Base-by-base conservation (phyloP, 1,140 invertebrate genomes). In the Brachionus calyciflorus region DNA sequence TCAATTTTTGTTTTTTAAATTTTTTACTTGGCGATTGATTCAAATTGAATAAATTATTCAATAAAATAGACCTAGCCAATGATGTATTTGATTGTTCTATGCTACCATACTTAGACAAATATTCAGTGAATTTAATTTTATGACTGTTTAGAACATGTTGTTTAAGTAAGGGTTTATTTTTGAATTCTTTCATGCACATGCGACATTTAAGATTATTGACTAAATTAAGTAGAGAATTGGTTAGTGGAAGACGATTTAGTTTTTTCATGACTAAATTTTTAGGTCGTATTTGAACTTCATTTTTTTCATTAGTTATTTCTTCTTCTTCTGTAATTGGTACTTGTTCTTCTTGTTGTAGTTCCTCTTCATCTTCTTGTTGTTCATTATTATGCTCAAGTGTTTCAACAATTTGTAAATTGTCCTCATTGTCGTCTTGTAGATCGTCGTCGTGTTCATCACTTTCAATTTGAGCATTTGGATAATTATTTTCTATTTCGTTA, bases 211-310 rank as follows among this genome's bases (percentile, higher is more conserved):
- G 44, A 44, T 41, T 65, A 21, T 44, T 65, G 33, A 65, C 33
- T 28, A 65, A 65, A 44, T 65, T 65, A 10, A 65, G 19, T 12
- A 65, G 24, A 4, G 60, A 65, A 44, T 65, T 65, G 37, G 10
- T 65, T 21, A 65, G 24, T 65, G 60, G 60, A 65, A 65, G 60
- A 65, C 60, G 60, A 65, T 65, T 65, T 37, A 44, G 37, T 21
- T 65, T 65, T 65, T 65, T 65, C 37, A 65, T 65, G n/a, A 46
- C n/a, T 46, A 14, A 7, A 14, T 17, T 46, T 46, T 46, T 21
- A 44, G 60, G 17, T 6, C 19, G 21, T 37, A 41, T 44, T 65
- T 24, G 30, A 17, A 21, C 19, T 19, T 65, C 12, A 7, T 17
- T 17, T 40, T 26, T 63, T 63, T 19, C 12, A 4, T 41, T 17